These are phyloP conservation scores for Heliconius ismenius DNA, from an alignment of 2,888 invertebrate genomes.

Conservation along the genomic window DNA sequence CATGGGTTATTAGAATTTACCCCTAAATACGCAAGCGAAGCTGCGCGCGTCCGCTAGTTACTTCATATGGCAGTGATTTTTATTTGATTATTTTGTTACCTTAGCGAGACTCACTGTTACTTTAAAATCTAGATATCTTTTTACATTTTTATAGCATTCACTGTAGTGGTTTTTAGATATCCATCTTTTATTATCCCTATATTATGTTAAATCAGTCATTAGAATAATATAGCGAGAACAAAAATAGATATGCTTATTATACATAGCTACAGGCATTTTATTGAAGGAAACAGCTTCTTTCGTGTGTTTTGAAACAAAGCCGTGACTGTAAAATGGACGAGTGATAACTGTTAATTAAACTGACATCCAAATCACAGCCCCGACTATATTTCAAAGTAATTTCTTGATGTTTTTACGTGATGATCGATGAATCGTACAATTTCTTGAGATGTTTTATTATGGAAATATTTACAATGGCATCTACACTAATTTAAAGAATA, in stretches of 20 bases:
- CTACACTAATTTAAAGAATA: neutral
- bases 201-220: neutral
- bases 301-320: neutral
- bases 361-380: neutral
- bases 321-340: neutral
- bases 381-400: neutral
- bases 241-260: neutral
- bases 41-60: no score
- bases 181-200: neutral
- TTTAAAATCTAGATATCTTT: neutral
- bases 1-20: no score
- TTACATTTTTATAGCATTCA: neutral
- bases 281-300: neutral
- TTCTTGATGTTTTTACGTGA: neutral
- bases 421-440: neutral
- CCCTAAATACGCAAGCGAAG: no score
- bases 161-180: neutral
- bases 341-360: neutral
- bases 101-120: neutral
- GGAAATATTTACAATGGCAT: neutral
- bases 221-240: neutral
- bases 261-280: neutral
- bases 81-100: neutral
- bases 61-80: neutral
- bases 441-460: neutral